Conservation (phyloP, 2,113 vertebrate genomes). For the Lophius piscatorius region DNA sequence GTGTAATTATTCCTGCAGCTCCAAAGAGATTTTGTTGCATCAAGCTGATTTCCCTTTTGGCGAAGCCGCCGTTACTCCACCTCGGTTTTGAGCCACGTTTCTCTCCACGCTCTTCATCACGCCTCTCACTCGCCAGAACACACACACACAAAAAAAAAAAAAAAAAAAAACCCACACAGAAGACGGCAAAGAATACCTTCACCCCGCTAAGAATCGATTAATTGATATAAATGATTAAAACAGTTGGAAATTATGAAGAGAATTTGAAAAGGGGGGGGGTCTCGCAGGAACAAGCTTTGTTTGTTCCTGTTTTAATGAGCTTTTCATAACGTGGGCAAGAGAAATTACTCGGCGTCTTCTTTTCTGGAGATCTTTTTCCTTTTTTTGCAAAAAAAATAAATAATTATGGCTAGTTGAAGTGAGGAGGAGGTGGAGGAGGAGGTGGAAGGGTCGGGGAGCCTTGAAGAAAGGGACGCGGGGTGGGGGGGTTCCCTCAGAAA, state of each 20-base stretch:
- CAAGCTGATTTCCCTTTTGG: conserved; percentile 93
- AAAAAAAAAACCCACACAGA: conserved; percentile 66
- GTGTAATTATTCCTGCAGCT: conserved; percentile 92
- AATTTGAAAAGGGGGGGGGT: conserved; percentile 94
- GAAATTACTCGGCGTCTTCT: conserved; percentile 85
- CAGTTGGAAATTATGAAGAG: conserved; percentile 93
- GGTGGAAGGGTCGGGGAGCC: conserved; percentile 76
- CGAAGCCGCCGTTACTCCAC: conserved; percentile 85
- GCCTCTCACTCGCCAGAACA: conserved; percentile 79
- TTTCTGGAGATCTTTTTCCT: conserved; percentile 79
- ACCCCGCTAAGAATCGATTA: conserved; percentile 97
- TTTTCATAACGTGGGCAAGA: conserved; percentile 96
- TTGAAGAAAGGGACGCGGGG: conserved; percentile 12
- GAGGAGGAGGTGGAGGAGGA: conserved; percentile 53
- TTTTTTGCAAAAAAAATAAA: conserved; percentile 91
- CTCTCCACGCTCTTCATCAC: conserved; percentile 82
- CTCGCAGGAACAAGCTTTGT: conserved; percentile 97
- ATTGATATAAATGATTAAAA: conserved; percentile 99
- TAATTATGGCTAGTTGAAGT: conserved; percentile 89
- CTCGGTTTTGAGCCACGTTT: conserved; percentile 89
- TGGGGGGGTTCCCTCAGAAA: conserved; percentile 61
- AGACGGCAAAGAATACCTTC: conserved; percentile 92
- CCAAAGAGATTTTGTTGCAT: conserved; percentile 83
- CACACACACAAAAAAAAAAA: conserved; percentile 77
- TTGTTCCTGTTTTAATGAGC: conserved; percentile 99